phyloP scores from a whole-genome alignment of 2,797 vertebrate species.

The Synanceia verrucosa region DNA sequence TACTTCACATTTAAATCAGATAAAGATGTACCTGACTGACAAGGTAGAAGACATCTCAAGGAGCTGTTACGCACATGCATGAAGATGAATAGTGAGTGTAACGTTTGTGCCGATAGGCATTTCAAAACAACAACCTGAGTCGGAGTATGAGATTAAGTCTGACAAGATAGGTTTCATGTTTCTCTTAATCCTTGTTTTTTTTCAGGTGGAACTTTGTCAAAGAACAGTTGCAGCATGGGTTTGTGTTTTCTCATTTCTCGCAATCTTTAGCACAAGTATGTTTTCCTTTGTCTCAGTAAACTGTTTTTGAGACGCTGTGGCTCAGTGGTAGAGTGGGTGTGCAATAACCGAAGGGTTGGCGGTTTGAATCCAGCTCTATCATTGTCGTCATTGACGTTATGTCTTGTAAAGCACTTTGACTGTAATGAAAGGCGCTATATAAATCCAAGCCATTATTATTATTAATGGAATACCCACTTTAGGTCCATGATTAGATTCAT shows the following conservation, averaged over 20 bases:
- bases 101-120: background rate
- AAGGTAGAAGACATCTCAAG: background rate
- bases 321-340: too few relatives aligned
- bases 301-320: too few relatives aligned
- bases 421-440: too few relatives aligned
- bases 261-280: too few relatives aligned
- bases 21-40: background rate
- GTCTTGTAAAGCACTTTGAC: too few relatives aligned
- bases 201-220: background rate
- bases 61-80: background rate
- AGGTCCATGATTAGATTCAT: background rate
- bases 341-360: too few relatives aligned
- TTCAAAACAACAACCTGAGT: background rate
- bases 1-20: conserved; percentile 26
- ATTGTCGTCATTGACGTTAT: too few relatives aligned
- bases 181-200: conserved; percentile 12
- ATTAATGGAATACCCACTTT: too few relatives aligned
- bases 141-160: background rate
- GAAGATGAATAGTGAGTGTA: background rate
- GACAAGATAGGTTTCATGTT: conserved; percentile 11
- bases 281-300: background rate
- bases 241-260: background rate
- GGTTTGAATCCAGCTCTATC: too few relatives aligned
- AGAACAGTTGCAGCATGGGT: background rate
- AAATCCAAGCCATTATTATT: too few relatives aligned